These are phyloP conservation scores for Lepidonotus clava DNA, from an alignment of 2,888 invertebrate species.

Conservation along the genomic window DNA sequence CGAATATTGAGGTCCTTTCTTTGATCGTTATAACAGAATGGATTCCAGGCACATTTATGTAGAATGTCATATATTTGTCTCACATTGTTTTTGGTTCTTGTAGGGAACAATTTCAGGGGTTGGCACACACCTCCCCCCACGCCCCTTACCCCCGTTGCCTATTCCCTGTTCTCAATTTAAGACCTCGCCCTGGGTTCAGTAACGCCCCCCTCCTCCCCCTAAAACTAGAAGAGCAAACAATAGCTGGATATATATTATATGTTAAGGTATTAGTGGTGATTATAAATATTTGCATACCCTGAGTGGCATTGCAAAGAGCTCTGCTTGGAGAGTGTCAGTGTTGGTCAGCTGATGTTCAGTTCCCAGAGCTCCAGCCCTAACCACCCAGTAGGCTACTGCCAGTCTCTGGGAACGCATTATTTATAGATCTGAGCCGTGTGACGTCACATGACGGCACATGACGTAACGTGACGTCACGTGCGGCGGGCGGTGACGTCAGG, in stretches of 20 bases:
- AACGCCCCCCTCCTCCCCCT: neutral
- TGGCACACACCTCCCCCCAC: too few relatives aligned
- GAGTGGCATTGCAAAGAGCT: neutral
- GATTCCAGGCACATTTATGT: too few relatives aligned
- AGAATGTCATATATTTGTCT: too few relatives aligned
- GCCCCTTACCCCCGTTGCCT: too few relatives aligned
- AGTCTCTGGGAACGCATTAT: neutral
- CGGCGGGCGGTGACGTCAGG: neutral
- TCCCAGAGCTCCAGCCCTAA: neutral
- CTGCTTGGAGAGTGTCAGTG: neutral
- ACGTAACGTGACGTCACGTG: constrained; percentile 9
- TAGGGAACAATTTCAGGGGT: too few relatives aligned
- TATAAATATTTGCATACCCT: neutral
- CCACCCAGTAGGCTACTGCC: neutral
- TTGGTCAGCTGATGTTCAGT: neutral
- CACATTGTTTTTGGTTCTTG: too few relatives aligned
- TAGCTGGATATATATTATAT: neutral
- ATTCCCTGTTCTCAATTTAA: too few relatives aligned
- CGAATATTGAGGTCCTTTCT: too few relatives aligned
- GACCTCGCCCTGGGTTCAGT: too few relatives aligned
- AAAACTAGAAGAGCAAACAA: neutral
- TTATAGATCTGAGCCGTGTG: neutral
- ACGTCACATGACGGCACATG: neutral
- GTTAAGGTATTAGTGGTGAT: neutral
- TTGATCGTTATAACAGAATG: too few relatives aligned